A percentile compares a stretch with the other conserved stretches of the same genome.
Evolutionary conservation across 1,140 invertebrate species (phyloP).

Genomic region (Berghia stephanieae): DNA sequence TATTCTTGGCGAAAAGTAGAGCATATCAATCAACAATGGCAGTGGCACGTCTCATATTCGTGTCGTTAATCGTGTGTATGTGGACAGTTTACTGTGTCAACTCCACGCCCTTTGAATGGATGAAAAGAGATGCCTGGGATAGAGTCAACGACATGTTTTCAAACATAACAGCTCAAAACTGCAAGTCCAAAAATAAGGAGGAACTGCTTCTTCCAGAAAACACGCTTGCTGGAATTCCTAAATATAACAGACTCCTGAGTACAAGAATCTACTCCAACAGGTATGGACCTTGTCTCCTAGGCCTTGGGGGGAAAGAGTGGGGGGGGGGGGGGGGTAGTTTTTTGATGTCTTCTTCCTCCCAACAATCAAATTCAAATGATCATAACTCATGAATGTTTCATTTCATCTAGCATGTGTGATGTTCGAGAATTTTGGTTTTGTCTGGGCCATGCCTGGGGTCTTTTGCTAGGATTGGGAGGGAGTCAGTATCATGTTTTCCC

Average conservation of each 20-base stretch:
- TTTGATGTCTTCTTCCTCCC: too few species aligned
- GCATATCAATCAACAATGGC: neutral
- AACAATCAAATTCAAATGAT: neutral
- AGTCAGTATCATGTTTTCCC: too few species aligned
- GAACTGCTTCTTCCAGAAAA: slow-evolving; percentile 82
- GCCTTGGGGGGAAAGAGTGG: too few species aligned
- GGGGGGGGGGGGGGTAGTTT: too few species aligned
- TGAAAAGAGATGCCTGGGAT: slow-evolving; percentile 83
- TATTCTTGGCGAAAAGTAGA: too few species aligned
- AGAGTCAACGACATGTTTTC: slow-evolving; percentile 85
- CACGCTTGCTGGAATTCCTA: slow-evolving; percentile 88
- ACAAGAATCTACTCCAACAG: slow-evolving; percentile 91
- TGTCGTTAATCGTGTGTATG: slow-evolving; percentile 27
- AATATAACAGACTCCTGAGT: slow-evolving; percentile 89
- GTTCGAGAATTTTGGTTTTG: too few species aligned
- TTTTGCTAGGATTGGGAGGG: too few species aligned
- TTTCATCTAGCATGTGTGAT: too few species aligned
- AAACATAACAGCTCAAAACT: slow-evolving; percentile 83
- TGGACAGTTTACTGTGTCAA: slow-evolving; percentile 26
- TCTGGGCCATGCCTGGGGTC: too few species aligned
- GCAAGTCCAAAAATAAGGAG: slow-evolving; percentile 82
- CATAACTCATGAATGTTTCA: too few species aligned
- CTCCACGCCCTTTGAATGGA: slow-evolving; percentile 50
- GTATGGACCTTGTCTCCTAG: too few species aligned
- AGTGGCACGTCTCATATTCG: neutral